Evolutionary conservation across 1,140 invertebrate genomes (phyloP).

Genomic region (Bombus turneri): DNA sequence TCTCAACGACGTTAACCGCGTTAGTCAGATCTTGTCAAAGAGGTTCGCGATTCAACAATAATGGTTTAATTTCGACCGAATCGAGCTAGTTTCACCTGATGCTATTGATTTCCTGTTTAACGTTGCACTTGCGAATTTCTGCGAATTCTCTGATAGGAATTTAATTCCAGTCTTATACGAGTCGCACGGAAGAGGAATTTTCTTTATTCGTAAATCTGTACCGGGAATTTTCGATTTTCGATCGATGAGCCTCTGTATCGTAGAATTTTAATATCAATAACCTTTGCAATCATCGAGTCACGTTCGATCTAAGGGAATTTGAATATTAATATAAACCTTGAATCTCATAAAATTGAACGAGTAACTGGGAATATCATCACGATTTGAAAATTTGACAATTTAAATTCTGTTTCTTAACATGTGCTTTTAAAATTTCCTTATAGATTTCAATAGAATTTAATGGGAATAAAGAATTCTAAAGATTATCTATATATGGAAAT

Average conservation of each 20-base stretch:
- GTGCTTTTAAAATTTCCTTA: too few species aligned
- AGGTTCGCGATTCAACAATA: slow-evolving; percentile 6
- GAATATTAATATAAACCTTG: too few species aligned
- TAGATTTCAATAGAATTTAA: too few species aligned
- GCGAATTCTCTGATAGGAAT: background rate
- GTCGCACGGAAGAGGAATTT: background rate
- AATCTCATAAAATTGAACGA: background rate
- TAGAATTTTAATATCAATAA: background rate
- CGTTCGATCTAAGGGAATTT: background rate
- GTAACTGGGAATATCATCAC: too few species aligned
- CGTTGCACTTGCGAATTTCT: background rate
- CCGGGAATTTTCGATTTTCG: background rate
- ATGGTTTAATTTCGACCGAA: background rate
- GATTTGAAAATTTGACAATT: background rate
- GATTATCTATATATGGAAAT: too few species aligned
- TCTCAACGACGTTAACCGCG: slow-evolving; percentile 50
- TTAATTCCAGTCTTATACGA: background rate
- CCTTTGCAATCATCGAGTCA: background rate
- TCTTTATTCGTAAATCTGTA: background rate
- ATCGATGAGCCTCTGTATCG: background rate
- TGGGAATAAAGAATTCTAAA: too few species aligned
- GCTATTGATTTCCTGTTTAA: slow-evolving; percentile 11
- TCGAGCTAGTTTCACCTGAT: background rate
- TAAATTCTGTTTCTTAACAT: background rate
- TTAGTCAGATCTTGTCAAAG: background rate